These are phyloP conservation scores for Athalia cordata DNA, from an alignment of 2,888 invertebrate species.

Conservation along the genomic window DNA sequence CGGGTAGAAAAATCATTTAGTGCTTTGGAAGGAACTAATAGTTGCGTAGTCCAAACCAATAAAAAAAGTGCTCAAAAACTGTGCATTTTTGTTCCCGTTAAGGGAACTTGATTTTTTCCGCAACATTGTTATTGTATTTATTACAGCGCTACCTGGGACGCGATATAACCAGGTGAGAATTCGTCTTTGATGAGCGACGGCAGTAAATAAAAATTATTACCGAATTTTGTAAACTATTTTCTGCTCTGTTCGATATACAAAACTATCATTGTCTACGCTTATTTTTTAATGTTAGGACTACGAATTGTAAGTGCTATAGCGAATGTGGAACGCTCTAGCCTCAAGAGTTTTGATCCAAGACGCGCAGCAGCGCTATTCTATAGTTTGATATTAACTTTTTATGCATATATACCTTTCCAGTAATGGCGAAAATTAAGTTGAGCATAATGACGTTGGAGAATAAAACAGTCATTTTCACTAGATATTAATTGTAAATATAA, in stretches of 20 bases:
- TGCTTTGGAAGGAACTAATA: background rate
- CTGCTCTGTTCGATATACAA: background rate
- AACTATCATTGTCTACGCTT: slow-evolving; percentile 19
- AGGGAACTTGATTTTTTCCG: slow-evolving; percentile 6
- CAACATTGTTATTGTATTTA: background rate
- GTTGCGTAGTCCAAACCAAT: background rate
- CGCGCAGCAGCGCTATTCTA: slow-evolving; percentile 9
- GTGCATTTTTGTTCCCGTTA: slow-evolving; percentile 2
- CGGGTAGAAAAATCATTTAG: slow-evolving; percentile 9
- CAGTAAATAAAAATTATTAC: no score
- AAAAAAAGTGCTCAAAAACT: slow-evolving; percentile 6
- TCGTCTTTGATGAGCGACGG: no score
- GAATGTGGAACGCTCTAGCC: background rate
- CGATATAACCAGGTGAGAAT: no score
- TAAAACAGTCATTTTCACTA: slow-evolving; percentile 18
- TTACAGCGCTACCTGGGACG: background rate
- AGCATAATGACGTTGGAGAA: slow-evolving; percentile 7
- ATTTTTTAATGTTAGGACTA: slow-evolving; percentile 19
- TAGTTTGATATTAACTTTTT: slow-evolving; percentile 16
- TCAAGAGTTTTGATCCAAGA: background rate
- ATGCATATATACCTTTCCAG: background rate
- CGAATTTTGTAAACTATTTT: slow-evolving; percentile 2
- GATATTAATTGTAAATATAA: slow-evolving; percentile 26
- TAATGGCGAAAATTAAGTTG: background rate
- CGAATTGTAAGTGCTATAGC: background rate